Percentiles rank a stretch among this genome's conserved stretches.
phyloP scores from a whole-genome alignment of 2,113 vertebrate genomes.

The Rhadina sibilatrix region DNA sequence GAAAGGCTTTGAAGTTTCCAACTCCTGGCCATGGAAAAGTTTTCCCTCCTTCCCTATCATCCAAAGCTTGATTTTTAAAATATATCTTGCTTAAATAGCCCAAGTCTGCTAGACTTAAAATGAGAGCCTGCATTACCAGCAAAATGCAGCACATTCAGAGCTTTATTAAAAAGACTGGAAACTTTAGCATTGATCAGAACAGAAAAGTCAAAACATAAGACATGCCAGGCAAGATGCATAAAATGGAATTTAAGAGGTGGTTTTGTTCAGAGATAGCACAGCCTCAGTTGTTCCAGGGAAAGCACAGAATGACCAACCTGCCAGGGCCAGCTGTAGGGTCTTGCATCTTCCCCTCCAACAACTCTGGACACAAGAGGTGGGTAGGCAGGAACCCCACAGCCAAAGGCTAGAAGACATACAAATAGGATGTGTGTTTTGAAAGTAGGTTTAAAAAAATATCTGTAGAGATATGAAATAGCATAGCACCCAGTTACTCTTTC shows the following conservation, averaged over 20 bases:
- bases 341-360: constrained; percentile 55
- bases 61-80: neutral
- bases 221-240: neutral
- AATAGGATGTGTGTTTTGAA: neutral
- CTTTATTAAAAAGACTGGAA: neutral
- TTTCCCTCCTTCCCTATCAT: neutral
- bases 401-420: constrained; percentile 5
- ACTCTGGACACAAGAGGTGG: constrained; percentile 3
- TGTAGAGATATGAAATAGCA: neutral
- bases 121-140: neutral
- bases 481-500: neutral
- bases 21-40: neutral
- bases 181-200: neutral
- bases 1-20: neutral
- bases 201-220: neutral
- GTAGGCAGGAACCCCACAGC: constrained; percentile 41
- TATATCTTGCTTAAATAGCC: neutral
- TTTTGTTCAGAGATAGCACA: neutral
- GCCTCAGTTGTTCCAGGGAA: neutral
- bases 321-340: constrained; percentile 73
- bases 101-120: neutral
- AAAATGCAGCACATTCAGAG: neutral
- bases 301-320: constrained; percentile 56
- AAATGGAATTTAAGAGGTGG: neutral
- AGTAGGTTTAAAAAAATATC: neutral